Evolutionary conservation across 2,797 vertebrate species (phyloP).

Genomic region (Myotis planiceps): DNA sequence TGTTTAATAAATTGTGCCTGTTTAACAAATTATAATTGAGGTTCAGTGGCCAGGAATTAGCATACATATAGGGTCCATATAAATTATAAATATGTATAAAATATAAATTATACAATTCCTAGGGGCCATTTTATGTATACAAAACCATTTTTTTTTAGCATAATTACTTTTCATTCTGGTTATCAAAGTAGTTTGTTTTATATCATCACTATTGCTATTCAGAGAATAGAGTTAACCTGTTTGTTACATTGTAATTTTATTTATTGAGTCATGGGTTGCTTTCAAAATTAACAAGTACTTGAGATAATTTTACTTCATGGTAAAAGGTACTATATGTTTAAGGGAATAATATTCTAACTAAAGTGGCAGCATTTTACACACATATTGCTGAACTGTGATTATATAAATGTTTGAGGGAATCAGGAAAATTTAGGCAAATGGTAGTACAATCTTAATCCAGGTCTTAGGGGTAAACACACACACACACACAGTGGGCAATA

Average conservation of each 20-base stretch:
- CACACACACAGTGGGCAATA: neutral
- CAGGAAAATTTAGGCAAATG: conserved; percentile 5
- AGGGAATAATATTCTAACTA: neutral
- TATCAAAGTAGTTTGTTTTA: conserved; percentile 27
- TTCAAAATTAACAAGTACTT: conserved; percentile 46
- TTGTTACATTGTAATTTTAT: neutral
- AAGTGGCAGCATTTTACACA: neutral
- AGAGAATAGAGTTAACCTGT: neutral
- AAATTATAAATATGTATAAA: neutral
- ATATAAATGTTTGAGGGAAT: conserved; percentile 35
- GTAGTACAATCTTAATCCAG: neutral
- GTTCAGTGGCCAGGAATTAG: neutral
- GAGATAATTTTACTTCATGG: conserved; percentile 22
- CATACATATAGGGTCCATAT: neutral
- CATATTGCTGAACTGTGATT: neutral
- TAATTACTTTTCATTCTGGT: conserved; percentile 17
- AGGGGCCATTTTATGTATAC: neutral
- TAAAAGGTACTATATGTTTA: neutral
- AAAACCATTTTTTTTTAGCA: neutral
- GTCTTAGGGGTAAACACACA: neutral
- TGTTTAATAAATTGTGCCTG: conserved; percentile 26
- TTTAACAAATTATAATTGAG: neutral
- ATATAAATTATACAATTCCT: neutral
- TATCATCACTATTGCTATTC: neutral
- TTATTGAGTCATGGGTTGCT: neutral